phyloP scores from a whole-genome alignment of 2,888 invertebrate genomes.

The Drosophila kanekoi region DNA sequence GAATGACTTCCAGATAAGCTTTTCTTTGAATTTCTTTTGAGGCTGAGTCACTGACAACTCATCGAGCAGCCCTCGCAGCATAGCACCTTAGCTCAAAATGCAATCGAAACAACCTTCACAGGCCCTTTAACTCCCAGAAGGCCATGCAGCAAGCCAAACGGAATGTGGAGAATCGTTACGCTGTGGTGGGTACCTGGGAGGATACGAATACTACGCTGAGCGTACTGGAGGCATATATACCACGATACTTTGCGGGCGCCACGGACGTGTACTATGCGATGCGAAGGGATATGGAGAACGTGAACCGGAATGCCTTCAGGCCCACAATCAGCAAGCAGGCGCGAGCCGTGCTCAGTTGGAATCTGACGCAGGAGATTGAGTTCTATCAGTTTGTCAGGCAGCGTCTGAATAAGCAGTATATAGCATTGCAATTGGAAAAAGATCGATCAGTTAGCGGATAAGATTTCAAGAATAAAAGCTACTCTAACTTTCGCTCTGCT shows the following conservation, averaged over 20 bases:
- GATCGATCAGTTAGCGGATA: slow-evolving; percentile 39
- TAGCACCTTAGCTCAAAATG: background rate
- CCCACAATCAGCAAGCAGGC: slow-evolving; percentile 92
- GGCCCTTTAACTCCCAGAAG: slow-evolving; percentile 93
- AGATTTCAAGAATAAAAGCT: slow-evolving; percentile 50
- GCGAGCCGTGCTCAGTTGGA: slow-evolving; percentile 91
- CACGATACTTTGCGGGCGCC: slow-evolving; percentile 91
- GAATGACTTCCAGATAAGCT: no score
- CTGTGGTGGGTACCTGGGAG: slow-evolving; percentile 95
- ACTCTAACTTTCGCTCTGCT: slow-evolving; percentile 49
- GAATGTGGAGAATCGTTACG: slow-evolving; percentile 93
- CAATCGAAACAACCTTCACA: slow-evolving; percentile 72
- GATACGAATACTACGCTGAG: slow-evolving; percentile 92
- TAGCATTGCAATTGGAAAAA: slow-evolving; percentile 87
- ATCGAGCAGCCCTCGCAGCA: slow-evolving; percentile 30
- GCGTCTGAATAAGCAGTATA: slow-evolving; percentile 91
- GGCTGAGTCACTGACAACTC: slow-evolving; percentile 4
- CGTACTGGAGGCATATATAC: slow-evolving; percentile 83
- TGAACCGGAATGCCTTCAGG: slow-evolving; percentile 89
- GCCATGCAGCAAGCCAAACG: slow-evolving; percentile 93
- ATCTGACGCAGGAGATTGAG: slow-evolving; percentile 94
- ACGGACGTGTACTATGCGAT: slow-evolving; percentile 89
- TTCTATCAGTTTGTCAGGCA: slow-evolving; percentile 95
- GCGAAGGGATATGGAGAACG: slow-evolving; percentile 53
- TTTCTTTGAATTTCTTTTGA: no score